Conservation (phyloP, 2,888 invertebrate genomes). For the Standfussiana lucernea region DNA sequence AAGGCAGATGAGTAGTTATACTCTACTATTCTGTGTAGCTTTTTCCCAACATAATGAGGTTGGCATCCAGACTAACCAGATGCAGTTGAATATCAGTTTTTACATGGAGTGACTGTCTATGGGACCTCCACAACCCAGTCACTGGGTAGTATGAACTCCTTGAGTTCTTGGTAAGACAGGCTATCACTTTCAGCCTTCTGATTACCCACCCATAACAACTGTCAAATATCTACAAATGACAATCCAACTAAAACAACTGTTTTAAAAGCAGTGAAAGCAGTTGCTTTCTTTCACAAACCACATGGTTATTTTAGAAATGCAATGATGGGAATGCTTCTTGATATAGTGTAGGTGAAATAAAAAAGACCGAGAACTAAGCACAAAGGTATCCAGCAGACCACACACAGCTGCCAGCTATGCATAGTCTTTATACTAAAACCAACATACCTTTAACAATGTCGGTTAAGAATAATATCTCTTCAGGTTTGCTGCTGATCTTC, state of each 20-base stretch:
- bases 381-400: neutral
- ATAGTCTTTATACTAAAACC: neutral
- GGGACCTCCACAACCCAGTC: neutral
- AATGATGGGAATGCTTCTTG: neutral
- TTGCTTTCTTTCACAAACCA: neutral
- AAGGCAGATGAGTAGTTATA: neutral
- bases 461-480: constrained; percentile 95
- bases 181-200: neutral
- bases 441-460: constrained; percentile 94
- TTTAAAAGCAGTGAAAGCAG: no score
- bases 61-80: neutral
- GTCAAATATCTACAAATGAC: neutral
- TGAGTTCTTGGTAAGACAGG: neutral
- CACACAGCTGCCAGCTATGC: neutral
- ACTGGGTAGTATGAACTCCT: no score
- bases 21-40: neutral
- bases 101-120: neutral
- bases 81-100: neutral
- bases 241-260: no score
- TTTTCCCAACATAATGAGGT: neutral
- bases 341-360: neutral
- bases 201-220: neutral
- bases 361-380: neutral
- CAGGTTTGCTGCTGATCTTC: constrained; percentile 91
- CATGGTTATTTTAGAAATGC: neutral